Evolutionary conservation across 2,888 invertebrate species (phyloP), one percentile per base, ranked within the genome.

Genomic region (Drosophila picticornis): DNA sequence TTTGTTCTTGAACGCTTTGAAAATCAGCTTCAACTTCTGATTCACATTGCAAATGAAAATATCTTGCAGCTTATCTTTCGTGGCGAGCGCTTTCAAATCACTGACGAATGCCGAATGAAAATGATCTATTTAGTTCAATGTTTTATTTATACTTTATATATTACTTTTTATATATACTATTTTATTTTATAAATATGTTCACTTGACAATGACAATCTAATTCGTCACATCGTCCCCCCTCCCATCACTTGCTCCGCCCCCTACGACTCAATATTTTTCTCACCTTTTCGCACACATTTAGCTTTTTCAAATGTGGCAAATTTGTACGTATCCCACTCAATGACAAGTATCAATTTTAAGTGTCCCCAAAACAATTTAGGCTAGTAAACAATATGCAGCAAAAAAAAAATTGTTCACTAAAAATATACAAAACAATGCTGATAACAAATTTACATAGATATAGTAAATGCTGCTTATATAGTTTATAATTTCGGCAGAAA

Each of bases 341-440:
- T 88, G 85, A 77, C 90, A 88, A 88, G 88, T 75, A 76, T 87
- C 72, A 78, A 89, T 77, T 88, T 88, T 67, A 72, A 75, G 36
- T 72, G 88, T 63, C 77, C 84, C 75, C 80, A 71, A 69, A 74
- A 68, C 85, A 78, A 88, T 80, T 86, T 89, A 75, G 76, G 74
- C 72, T 83, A 72, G 81, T 75, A 80, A 80, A 73, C 80, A 77
- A 77, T 76, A 66, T 77, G 76, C 75, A 67, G 77, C 74, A 78
- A 71, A 72, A 77, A 31, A 34, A 43, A 32, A 25, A 22, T 48
- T 48, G 60, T 56, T 72, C 69, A 72, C 61, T 71, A 64, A 67
- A 74, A 67, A 74, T 65, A 73, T 27, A n/a, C 43, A 46, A 74
- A 69, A 60, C 51, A 48, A 27, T 46, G 43, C 25, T 52, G 52